phyloP scores from a whole-genome alignment of 2,888 invertebrate species.

The Drosophila neotestacea region DNA sequence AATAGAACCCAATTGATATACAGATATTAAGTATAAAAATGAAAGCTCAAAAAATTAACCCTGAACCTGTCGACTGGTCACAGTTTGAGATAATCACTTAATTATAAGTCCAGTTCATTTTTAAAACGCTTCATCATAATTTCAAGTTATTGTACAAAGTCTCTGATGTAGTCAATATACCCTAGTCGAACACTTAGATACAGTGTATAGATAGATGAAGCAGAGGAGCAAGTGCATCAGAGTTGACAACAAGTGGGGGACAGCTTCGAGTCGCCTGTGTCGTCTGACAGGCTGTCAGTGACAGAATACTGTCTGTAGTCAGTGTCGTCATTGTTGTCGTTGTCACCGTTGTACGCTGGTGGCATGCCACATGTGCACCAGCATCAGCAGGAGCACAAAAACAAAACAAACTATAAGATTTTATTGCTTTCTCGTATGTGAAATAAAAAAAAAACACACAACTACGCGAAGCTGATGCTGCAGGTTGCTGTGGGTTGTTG shows the following conservation, averaged over 20 bases:
- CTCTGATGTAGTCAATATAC: neutral
- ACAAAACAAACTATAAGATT: constrained; percentile 77
- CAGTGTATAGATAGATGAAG: constrained; percentile 35
- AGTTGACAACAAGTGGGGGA: constrained; percentile 70
- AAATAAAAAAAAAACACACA: constrained; percentile 37
- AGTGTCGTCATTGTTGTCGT: constrained; percentile 79
- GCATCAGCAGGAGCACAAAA: constrained; percentile 26
- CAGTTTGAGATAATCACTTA: too few relatives aligned
- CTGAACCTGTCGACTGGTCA: too few relatives aligned
- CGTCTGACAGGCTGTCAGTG: constrained; percentile 73
- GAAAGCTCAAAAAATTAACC: too few relatives aligned
- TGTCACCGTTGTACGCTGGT: constrained; percentile 63
- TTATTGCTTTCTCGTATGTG: constrained; percentile 76
- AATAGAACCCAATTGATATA: too few relatives aligned
- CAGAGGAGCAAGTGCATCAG: constrained; percentile 42
- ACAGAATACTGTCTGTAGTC: constrained; percentile 71
- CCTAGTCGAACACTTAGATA: neutral
- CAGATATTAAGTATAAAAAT: too few relatives aligned
- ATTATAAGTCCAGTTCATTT: too few relatives aligned
- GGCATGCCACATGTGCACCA: constrained; percentile 67
- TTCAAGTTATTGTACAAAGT: neutral
- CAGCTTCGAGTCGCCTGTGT: constrained; percentile 44
- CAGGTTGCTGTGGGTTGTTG: constrained; percentile 58
- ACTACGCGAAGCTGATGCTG: constrained; percentile 54
- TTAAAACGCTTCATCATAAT: neutral